A percentile compares a stretch with the other conserved stretches of the same genome.
These are phyloP conservation scores for Pimephales promelas DNA, from an alignment of 2,113 vertebrate species.

Conservation along the genomic window DNA sequence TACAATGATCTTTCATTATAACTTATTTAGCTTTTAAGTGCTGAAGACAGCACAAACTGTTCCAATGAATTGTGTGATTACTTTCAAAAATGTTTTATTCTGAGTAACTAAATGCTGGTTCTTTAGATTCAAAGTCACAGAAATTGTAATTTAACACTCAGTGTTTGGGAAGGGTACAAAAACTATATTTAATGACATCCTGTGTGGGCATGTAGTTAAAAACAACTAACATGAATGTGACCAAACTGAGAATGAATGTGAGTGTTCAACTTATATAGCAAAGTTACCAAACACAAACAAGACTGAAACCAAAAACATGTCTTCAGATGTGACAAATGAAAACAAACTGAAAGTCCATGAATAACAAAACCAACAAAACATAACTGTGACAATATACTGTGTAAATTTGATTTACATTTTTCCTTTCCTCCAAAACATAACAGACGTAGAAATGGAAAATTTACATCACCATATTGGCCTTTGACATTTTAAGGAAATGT, in stretches of 20 bases:
- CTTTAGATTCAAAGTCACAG: neutral
- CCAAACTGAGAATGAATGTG: too few relatives aligned
- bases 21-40: neutral
- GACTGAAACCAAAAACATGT: too few relatives aligned
- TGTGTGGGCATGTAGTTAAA: neutral
- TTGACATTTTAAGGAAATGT: neutral
- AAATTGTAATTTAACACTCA: neutral
- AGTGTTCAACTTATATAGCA: too few relatives aligned
- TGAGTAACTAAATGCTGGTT: neutral
- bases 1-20: neutral
- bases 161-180: neutral
- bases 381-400: too few relatives aligned
- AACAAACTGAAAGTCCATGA: too few relatives aligned
- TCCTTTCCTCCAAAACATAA: neutral
- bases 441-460: neutral
- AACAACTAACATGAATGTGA: too few relatives aligned
- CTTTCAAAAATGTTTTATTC: neutral
- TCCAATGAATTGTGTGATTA: neutral
- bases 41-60: neutral
- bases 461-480: neutral
- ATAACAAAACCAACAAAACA: too few relatives aligned
- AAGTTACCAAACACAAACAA: too few relatives aligned
- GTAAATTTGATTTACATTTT: neutral
- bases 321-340: too few relatives aligned
- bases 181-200: neutral